These are phyloP conservation scores for Poecilia wingei DNA, from an alignment of 2,797 vertebrate genomes.

Conservation along the genomic window DNA sequence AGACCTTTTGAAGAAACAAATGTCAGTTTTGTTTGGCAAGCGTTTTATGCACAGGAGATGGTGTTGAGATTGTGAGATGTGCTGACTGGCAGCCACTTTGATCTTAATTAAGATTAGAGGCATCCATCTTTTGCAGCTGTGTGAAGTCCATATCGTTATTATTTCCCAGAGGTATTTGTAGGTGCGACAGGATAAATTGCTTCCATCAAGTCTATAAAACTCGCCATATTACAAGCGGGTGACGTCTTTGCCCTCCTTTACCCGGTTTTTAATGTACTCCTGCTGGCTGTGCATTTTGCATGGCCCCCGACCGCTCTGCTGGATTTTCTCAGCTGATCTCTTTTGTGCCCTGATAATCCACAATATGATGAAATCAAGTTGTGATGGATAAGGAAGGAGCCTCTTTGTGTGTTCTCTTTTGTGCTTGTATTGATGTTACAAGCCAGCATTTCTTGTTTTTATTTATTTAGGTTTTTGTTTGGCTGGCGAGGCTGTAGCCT, in stretches of 20 bases:
- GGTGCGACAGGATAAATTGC: conserved; percentile 38
- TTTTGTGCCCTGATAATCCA: conserved; percentile 6
- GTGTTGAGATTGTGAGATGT: conserved; percentile 12
- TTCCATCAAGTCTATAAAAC: conserved; percentile 36
- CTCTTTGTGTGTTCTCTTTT: conserved; percentile 14
- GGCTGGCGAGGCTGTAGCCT: conserved; percentile 13
- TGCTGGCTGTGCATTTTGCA: conserved; percentile 6
- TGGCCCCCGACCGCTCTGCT: not conserved
- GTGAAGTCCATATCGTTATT: conserved; percentile 30
- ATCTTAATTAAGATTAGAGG: conserved; percentile 37
- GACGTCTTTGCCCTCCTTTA: conserved; percentile 16
- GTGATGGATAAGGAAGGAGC: not conserved
- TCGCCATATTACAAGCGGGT: conserved; percentile 10
- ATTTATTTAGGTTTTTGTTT: not conserved
- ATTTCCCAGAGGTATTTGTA: conserved; percentile 45
- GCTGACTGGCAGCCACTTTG: not conserved
- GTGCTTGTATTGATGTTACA: conserved; percentile 19
- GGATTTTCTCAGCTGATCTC: conserved; percentile 4
- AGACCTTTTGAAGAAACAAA: not conserved
- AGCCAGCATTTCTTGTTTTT: conserved; percentile 8
- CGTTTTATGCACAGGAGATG: not conserved
- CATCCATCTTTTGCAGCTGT: conserved; percentile 12
- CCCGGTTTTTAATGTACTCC: conserved; percentile 5
- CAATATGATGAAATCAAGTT: not conserved
- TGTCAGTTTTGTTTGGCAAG: not conserved